phyloP scores from a whole-genome alignment of 2,888 invertebrate species.

The Crocallis elinguaria region DNA sequence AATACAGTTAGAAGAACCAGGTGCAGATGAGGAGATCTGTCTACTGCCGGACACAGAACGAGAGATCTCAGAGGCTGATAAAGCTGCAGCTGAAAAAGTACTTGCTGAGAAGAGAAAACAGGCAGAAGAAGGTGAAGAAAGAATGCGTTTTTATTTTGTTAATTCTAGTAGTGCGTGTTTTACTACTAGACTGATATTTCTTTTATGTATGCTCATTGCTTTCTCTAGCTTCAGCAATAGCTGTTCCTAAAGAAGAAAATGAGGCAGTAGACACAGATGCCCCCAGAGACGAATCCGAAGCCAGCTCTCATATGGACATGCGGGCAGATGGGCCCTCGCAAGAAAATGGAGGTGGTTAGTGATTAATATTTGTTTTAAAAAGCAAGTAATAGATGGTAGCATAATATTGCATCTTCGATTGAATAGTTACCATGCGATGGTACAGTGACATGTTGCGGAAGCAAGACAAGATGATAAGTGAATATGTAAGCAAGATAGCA shows the following conservation, averaged over 20 bases:
- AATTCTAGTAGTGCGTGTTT: background rate
- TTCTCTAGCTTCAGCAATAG: conserved; percentile 42
- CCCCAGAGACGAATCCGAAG: conserved; percentile 36
- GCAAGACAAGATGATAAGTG: too few relatives aligned
- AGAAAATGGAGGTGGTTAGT: conserved; percentile 61
- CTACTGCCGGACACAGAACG: conserved; percentile 88
- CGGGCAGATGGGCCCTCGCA: conserved; percentile 52
- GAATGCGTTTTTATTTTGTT: conserved; percentile 23
- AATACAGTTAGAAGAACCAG: conserved; percentile 82
- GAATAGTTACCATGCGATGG: too few relatives aligned
- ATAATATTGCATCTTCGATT: too few relatives aligned
- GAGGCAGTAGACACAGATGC: conserved; percentile 46
- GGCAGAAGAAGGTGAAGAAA: conserved; percentile 69
- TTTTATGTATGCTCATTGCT: background rate
- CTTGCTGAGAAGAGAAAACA: conserved; percentile 74
- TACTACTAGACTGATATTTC: too few relatives aligned
- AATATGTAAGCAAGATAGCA: too few relatives aligned
- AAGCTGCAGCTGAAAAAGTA: conserved; percentile 83
- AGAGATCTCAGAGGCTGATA: conserved; percentile 88
- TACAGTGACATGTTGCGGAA: too few relatives aligned
- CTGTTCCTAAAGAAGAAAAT: conserved; percentile 59
- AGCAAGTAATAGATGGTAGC: too few relatives aligned
- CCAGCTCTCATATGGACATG: conserved; percentile 38
- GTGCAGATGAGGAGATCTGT: conserved; percentile 88
- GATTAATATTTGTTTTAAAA: too few relatives aligned